phyloP scores from a whole-genome alignment of 2,113 vertebrate genomes.

The Hemiprocne comata region DNA sequence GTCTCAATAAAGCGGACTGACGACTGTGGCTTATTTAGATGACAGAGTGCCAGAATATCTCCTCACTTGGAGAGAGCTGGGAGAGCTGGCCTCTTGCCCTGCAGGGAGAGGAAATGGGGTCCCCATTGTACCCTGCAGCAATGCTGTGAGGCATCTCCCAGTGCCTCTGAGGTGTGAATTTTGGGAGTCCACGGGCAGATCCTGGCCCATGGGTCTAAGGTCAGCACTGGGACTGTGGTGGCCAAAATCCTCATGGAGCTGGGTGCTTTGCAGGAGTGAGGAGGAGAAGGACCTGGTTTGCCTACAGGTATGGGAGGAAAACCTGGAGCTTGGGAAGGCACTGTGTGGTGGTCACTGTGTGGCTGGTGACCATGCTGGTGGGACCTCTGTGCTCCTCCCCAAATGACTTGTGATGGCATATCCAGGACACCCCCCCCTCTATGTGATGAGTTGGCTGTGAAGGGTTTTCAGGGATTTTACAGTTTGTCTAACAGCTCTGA shows the following conservation, averaged over 20 bases:
- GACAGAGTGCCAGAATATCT: neutral
- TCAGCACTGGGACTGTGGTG: fast-evolving
- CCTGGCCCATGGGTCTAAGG: neutral
- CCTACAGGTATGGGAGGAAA: neutral
- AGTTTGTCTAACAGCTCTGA: neutral
- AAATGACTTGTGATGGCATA: neutral
- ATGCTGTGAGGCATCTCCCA: neutral
- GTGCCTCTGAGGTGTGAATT: neutral
- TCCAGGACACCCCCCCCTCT: neutral
- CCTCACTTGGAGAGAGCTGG: neutral
- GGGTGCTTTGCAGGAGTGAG: neutral
- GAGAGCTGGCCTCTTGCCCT: fast-evolving
- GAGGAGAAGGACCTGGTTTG: neutral
- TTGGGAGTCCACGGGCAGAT: neutral
- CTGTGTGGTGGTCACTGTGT: fast-evolving
- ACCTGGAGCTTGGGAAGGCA: neutral
- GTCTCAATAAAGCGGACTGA: constrained; percentile 21
- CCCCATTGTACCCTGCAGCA: fast-evolving
- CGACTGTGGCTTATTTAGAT: neutral
- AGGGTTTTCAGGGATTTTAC: neutral
- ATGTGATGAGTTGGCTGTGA: neutral
- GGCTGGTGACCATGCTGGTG: neutral
- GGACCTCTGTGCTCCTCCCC: neutral
- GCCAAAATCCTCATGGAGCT: neutral
- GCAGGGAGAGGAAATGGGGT: neutral